These are phyloP conservation scores for Smutsia temminckii DNA, from an alignment of 2,797 vertebrate genomes.

Conservation along the genomic window DNA sequence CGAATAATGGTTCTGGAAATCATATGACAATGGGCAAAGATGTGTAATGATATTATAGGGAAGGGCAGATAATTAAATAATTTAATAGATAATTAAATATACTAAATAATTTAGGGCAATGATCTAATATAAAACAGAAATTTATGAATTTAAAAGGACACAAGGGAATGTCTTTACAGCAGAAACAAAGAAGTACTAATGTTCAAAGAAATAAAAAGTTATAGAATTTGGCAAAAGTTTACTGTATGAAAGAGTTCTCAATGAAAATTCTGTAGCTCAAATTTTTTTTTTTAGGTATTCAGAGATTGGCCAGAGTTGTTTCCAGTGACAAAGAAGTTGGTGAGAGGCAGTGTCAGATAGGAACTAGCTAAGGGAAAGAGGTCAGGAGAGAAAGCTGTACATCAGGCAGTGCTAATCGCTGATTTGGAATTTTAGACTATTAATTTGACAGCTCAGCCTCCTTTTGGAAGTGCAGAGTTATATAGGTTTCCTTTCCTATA, in stretches of 20 bases:
- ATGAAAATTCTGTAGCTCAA: not conserved
- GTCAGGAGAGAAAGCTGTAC: not conserved
- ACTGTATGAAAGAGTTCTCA: not conserved
- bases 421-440: slow-evolving; percentile 12
- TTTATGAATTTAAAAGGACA: not conserved
- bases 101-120: not conserved
- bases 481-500: not conserved
- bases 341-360: not conserved
- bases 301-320: not conserved
- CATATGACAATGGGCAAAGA: not conserved
- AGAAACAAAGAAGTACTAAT: slow-evolving; percentile 14
- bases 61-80: not conserved
- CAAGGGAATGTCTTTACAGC: not conserved
- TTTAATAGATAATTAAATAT: too few species aligned
- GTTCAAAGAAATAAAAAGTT: not conserved
- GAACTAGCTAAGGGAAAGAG: slow-evolving; percentile 1
- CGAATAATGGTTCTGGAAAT: not conserved
- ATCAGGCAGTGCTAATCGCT: not conserved
- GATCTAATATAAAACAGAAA: not conserved
- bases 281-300: not conserved
- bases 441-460: not conserved
- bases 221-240: not conserved
- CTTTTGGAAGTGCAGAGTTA: slow-evolving; percentile 3
- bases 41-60: not conserved
- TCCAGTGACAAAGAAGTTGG: not conserved